Base-by-base conservation (phyloP, 37 sponge, comb jelly and placozoan species). In the Cladorhizidae sp. region DNA sequence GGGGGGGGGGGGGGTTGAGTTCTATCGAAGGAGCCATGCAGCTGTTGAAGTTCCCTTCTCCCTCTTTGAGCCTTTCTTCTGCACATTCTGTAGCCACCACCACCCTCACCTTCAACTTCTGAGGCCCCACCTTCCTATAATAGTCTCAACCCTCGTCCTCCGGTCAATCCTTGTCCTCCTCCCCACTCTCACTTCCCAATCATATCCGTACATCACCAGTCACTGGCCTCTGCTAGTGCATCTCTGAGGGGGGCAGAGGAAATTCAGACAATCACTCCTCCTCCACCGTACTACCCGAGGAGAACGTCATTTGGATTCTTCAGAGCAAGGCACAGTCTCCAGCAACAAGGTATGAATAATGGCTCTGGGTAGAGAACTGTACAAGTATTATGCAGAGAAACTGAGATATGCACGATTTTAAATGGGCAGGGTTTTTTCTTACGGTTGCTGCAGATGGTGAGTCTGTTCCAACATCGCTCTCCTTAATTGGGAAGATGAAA, bases 381-480 rank as follows among this genome's bases (percentile, higher is more conserved):
- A n/a, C n/a, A n/a, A n/a, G n/a, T n/a, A n/a, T n/a, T n/a, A n/a
- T n/a, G n/a, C n/a, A n/a, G n/a, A n/a, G n/a, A n/a, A n/a, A n/a
- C n/a, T n/a, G n/a, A n/a, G n/a, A n/a, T n/a, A n/a, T n/a, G n/a
- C n/a, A n/a, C n/a, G n/a, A n/a, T n/a, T n/a, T n/a, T n/a, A n/a
- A n/a, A n/a, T n/a, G n/a, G n/a, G n/a, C n/a, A n/a, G n/a, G n/a
- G n/a, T n/a, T n/a, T n/a, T n/a, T n/a, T n/a, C n/a, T n/a, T n/a
- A n/a, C n/a, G 9, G 25, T 12, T 61, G 25, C 12, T 61, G 62
- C 3, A 45, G 49, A 45, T 45, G 49, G 49, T 45, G 49, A 45
- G 49, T 80, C 89, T 11, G 72, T 67, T 43, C n/a, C n/a, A n/a
- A n/a, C n/a, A n/a, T 88, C 83, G 49, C 78, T 63, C 64, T 76